Evolutionary conservation across 2,113 vertebrate species (phyloP), one percentile per base, ranked within the genome.

Genomic region (Upupa epops): DNA sequence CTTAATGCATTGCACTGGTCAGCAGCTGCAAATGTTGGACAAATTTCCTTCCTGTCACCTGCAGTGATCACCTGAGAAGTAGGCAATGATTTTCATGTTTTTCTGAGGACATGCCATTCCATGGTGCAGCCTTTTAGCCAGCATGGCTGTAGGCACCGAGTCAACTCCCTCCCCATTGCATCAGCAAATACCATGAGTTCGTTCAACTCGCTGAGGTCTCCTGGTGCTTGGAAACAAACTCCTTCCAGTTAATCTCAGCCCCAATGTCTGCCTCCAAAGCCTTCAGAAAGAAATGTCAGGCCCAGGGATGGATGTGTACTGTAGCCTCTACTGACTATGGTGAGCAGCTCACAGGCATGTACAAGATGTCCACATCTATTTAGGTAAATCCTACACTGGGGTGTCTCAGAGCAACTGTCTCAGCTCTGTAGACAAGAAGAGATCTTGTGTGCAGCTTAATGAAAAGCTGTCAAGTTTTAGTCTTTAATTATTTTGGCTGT

Each of bases 131-230:
- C 69, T 68, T 86, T 77, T 5, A 68, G 26, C 26, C 8, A 9
- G 22, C 7, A 20, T 1, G 13, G 63, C 75, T 37, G 8, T 10
- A 26, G 21, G 25, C 58, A 75, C 26, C 0, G 45, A 56, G 20
- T 7, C 52, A 71, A 8, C 20, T 21, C 17, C 25, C 32, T 15
- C 8, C 29, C 49, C 36, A n/a, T 22, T 15, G 6, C 81, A 78
- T 36, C 58, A 72, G 24, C 1, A 12, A 78, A 45, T 8, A 28
- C 9, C 18, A 63, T 6, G n/a, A 0, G 0, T 13, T 71, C 4
- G 1, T 26, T 34, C 36, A 11, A 17, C 40, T 78, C 65, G 22
- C 25, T 3, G 51, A 89, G 37, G 16, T 66, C 68, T 85, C 59
- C 60, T 20, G 5, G 37, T 0, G 2, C 56, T 32, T 49, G 37